phyloP scores from a whole-genome alignment of 2,113 vertebrate genomes.

The Genyomyrus donnyi region DNA sequence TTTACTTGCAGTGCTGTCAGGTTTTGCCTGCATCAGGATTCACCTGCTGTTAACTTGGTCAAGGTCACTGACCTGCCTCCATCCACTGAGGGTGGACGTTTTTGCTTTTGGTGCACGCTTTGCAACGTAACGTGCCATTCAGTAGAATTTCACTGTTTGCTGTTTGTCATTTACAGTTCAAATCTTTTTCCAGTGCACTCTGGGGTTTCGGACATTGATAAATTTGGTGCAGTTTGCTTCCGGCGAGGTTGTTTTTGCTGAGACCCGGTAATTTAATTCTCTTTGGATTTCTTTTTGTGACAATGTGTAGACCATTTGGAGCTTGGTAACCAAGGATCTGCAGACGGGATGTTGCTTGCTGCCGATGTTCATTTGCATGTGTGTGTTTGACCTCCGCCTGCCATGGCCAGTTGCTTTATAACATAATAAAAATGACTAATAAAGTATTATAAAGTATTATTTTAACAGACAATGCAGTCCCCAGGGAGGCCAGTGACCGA shows the following conservation, averaged over 20 bases:
- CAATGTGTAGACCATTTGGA: neutral
- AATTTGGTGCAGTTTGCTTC: neutral
- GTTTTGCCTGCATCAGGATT: neutral
- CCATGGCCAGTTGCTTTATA: neutral
- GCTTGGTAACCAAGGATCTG: neutral
- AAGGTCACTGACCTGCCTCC: neutral
- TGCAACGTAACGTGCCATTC: neutral
- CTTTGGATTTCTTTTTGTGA: neutral
- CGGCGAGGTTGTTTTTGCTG: neutral
- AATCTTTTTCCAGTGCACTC: neutral
- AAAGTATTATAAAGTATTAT: constrained; percentile 7
- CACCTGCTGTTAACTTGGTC: neutral
- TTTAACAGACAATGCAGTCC: neutral
- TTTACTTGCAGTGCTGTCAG: neutral
- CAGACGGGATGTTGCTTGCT: neutral
- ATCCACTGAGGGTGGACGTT: neutral
- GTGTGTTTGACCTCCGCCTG: neutral
- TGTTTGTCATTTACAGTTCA: neutral
- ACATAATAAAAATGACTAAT: constrained; percentile 1
- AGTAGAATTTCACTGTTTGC: neutral
- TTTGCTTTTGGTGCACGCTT: neutral
- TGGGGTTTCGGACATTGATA: neutral
- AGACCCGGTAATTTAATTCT: neutral
- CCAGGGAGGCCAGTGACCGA: neutral
- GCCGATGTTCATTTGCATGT: neutral